Evolutionary conservation across 1,140 invertebrate species (phyloP), one percentile per base, ranked within the genome.

Genomic region (Caenorhabditis remanei): DNA sequence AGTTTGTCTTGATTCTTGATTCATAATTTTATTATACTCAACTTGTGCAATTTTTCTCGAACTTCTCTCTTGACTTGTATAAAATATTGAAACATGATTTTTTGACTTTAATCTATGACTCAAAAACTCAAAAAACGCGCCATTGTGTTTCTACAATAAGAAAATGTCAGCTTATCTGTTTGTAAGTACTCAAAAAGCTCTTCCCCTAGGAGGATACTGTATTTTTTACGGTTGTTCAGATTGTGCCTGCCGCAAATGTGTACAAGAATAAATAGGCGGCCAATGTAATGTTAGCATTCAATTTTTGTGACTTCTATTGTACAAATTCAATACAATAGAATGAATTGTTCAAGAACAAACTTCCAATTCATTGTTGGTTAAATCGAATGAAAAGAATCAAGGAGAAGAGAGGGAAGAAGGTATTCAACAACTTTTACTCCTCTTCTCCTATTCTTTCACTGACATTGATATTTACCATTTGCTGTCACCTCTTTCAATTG

Each of bases 351-450:
- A 79, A 79, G 71, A 79, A 79, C 71, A 79, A 79, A 79, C 71
- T 79, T 79, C 71, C 71, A 79, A 79, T 79, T 79, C 71, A 79
- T 79, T 79, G 71, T 79, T 79, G 71, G 71, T 79, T 79, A 41
- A 79, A 79, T 46, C 71, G 71, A 79, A 79, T 79, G 46, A 79
- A 79, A 46, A 79, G 71, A 79, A 79, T 79, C 71, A 79, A 79
- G 46, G 71, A 79, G 24, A 19, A 32, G 24, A 71, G 67, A 46
- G 19, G 65, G 24, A 46, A 46, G 67, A 11, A 79, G 71, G 71
- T 79, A 79, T 79, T 79, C 71, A 50, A 50, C 13, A 79, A 79
- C 21, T 79, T 79, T 79, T 50, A 79, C 71, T 79, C 71, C 71
- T 50, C 71, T 79, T 46, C 46, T 46, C n/a, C 9, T 71, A 4